Evolutionary conservation across 1,140 invertebrate species (phyloP).

Genomic region (Alviniconcha marisindica): DNA sequence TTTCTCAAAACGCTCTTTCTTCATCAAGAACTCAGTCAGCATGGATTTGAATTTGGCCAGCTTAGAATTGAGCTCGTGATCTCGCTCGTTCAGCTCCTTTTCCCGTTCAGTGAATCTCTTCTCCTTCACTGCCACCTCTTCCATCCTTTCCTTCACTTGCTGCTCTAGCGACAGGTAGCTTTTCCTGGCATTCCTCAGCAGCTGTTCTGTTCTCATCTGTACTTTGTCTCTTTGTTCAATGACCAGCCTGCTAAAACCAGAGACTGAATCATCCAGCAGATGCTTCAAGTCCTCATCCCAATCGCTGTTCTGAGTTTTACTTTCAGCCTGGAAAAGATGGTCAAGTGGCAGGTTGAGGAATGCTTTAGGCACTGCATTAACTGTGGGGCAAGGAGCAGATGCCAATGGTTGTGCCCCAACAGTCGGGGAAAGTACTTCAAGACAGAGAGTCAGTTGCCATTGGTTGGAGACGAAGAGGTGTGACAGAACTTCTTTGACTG

Average conservation of each 20-base stretch:
- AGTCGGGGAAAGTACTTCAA: conserved; percentile 20
- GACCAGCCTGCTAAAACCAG: conserved; percentile 21
- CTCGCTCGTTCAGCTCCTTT: conserved; percentile 46
- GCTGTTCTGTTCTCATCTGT: neutral
- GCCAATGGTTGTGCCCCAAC: neutral
- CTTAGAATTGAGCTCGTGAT: conserved; percentile 41
- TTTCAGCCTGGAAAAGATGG: conserved; percentile 5
- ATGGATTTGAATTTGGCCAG: conserved; percentile 43
- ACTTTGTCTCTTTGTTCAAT: conserved; percentile 8
- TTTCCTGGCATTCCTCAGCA: neutral
- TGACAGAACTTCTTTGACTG: conserved; percentile 28
- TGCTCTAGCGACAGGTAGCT: conserved; percentile 30
- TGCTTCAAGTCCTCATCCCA: conserved; percentile 13
- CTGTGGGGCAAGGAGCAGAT: neutral
- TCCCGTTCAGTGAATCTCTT: conserved; percentile 38
- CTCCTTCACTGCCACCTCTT: conserved; percentile 39
- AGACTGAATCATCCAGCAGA: conserved; percentile 12
- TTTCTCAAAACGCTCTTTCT: conserved; percentile 47
- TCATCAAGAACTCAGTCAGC: conserved; percentile 41
- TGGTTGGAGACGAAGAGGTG: neutral
- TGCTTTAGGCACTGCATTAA: neutral
- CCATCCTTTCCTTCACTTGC: conserved; percentile 33
- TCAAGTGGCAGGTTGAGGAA: conserved; percentile 19
- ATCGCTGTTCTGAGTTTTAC: neutral
- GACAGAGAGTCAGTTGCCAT: conserved; percentile 30